phyloP scores from a whole-genome alignment of 1,140 invertebrate species.

The Archivesica marissinica region DNA sequence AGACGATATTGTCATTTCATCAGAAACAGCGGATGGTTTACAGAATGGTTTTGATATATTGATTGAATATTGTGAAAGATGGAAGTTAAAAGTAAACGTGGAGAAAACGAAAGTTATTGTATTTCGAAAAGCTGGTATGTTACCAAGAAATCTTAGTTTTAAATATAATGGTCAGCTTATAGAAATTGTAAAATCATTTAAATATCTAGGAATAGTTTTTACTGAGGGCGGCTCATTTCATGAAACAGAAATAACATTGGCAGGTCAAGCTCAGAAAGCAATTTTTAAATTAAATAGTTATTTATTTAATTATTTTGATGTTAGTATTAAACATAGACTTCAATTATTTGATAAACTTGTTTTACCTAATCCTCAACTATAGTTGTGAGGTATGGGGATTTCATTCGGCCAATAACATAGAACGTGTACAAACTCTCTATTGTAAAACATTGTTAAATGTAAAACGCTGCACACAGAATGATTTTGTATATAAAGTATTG shows the following conservation, averaged over 20 bases:
- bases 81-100: slow-evolving; percentile 33
- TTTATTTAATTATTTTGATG: slow-evolving; percentile 13
- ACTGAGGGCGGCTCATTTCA: slow-evolving; percentile 14
- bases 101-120: slow-evolving; percentile 59
- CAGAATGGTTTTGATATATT: slow-evolving; percentile 26
- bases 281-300: slow-evolving; percentile 34
- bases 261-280: slow-evolving; percentile 23
- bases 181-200: slow-evolving; percentile 16
- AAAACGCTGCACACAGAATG: neutral
- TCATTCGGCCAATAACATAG: neutral
- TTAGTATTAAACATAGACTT: neutral
- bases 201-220: slow-evolving; percentile 46
- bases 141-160: slow-evolving; percentile 12
- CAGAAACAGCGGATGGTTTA: neutral
- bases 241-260: slow-evolving; percentile 5
- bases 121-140: slow-evolving; percentile 40
- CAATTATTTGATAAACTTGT: slow-evolving; percentile 35
- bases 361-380: slow-evolving; percentile 9
- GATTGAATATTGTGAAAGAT: slow-evolving; percentile 33
- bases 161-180: neutral
- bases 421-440: slow-evolving; percentile 1
- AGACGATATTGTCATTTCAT: slow-evolving; percentile 51
- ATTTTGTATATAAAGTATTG: slow-evolving; percentile 16
- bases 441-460: neutral
- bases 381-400: slow-evolving; percentile 31